Base-by-base conservation (phyloP, 1,140 invertebrate genomes). In the Metopolophium dirhodum region DNA sequence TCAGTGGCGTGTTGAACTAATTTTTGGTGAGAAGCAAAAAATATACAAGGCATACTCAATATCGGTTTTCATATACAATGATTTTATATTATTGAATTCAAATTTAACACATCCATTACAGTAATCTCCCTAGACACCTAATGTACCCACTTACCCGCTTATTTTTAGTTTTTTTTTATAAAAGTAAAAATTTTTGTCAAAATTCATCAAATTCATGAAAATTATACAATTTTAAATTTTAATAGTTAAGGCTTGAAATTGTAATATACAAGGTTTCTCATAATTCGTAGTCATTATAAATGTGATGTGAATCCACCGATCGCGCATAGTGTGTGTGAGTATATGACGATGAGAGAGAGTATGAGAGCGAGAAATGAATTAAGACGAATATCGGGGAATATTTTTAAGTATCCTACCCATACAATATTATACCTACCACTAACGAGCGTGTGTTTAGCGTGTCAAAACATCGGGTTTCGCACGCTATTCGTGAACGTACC, bases 401-500 rank as follows among this genome's bases (percentile, higher is more conserved):
- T 41, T 68, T 68, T 68, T 68, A 68, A 68, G 30, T 77, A 77
- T n/a, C 41, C 41, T 45, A 45, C 83, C 37, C 11, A 47, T 86
- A 86, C 37, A 14, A 41, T 41, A 41, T 47, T 30, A 45, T 47
- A 23, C 26, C 35, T 26, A 2, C 83, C 9, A 11, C 14, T 11
- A 35, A 41, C 45, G 30, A 26, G 45, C 45, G 3, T n/a, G 30
- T 86, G 14, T 86, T 49, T 47, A 7, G 45, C 85, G 23, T 41
- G 85, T 86, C 37, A 47, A 86, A 86, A 45, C 45, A 14, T 47
- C 4, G 41, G 41, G 37, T 86, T 86, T 86, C 30, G 85, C 45
- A 86, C 30, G 85, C 85, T 45, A 86, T 86, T 26, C 45, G 45
- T 9, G 11, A 47, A 86, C 85, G 85, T 86, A 86, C 85, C 85